Conservation (phyloP, 2,113 vertebrate species). For the Marmota flaviventris region DNA sequence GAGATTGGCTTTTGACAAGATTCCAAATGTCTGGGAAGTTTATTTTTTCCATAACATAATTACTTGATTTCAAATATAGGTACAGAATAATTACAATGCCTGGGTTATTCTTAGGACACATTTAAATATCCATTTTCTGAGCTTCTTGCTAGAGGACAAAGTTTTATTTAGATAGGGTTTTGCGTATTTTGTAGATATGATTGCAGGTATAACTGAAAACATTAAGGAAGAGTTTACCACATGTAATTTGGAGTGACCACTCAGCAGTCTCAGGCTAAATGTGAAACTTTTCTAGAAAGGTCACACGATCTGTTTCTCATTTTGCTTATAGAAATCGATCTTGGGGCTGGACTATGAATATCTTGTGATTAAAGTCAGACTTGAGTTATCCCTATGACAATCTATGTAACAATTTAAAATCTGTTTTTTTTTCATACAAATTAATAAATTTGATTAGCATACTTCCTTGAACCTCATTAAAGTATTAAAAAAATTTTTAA, state of each 20-base stretch:
- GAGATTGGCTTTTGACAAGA: neutral
- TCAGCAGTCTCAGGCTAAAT: neutral
- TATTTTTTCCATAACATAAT: slow-evolving; percentile 29
- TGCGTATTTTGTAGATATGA: neutral
- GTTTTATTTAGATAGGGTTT: slow-evolving; percentile 36
- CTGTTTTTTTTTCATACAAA: neutral
- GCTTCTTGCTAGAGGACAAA: neutral
- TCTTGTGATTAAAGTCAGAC: slow-evolving; percentile 51
- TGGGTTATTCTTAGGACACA: neutral
- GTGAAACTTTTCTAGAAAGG: slow-evolving; percentile 54
- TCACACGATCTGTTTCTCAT: slow-evolving; percentile 7
- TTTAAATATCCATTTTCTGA: neutral
- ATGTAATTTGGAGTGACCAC: slow-evolving; percentile 27
- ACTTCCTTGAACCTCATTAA: neutral
- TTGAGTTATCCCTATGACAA: neutral
- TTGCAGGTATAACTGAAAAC: slow-evolving; percentile 20
- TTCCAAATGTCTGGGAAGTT: slow-evolving; percentile 8
- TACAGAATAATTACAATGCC: neutral
- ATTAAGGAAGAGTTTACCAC: neutral
- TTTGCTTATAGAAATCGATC: slow-evolving; percentile 5
- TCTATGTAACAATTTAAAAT: neutral
- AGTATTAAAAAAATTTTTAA: slow-evolving; percentile 8
- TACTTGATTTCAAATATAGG: neutral
- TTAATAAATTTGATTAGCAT: slow-evolving; percentile 19
- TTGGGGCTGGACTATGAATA: neutral